A percentile compares a stretch with the other conserved stretches of the same genome.
Conservation (phyloP, 2,888 invertebrate genomes). For the Idaea straminata region DNA sequence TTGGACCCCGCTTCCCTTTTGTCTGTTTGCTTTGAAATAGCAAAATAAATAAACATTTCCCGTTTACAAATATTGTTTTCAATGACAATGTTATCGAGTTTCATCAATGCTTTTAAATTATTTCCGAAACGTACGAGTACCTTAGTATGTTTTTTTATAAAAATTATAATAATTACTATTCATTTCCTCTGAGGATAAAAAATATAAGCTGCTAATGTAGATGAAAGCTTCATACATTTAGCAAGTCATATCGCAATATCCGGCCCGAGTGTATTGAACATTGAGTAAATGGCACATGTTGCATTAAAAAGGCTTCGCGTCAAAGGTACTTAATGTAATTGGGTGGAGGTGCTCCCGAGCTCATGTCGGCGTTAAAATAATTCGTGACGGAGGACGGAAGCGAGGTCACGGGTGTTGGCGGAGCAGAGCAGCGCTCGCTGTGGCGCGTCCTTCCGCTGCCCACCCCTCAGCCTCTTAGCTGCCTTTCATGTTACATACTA, state of each 20-base stretch:
- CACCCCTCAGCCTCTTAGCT: conserved; percentile 47
- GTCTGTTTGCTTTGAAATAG: conserved; percentile 32
- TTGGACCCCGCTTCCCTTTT: conserved; percentile 35
- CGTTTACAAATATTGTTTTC: not conserved
- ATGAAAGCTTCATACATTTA: conserved; percentile 27
- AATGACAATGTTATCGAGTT: not conserved
- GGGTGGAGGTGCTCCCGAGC: conserved; percentile 40
- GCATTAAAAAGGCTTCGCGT: conserved; percentile 41
- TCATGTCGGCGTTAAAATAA: conserved; percentile 56
- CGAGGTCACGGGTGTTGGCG: conserved; percentile 49
- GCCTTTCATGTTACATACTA: conserved; percentile 43
- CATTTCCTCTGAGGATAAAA: conserved; percentile 19
- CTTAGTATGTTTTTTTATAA: not conserved
- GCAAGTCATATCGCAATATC: conserved; percentile 28
- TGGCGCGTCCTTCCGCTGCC: conserved; percentile 57
- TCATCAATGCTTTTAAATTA: not conserved
- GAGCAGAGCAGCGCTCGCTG: conserved; percentile 49
- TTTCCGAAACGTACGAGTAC: not conserved
- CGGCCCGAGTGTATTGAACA: conserved; percentile 32
- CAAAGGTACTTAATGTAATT: conserved; percentile 53
- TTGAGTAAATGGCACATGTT: conserved; percentile 30
- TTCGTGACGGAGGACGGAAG: conserved; percentile 51
- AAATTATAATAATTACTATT: conserved; percentile 16
- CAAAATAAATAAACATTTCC: conserved; percentile 17
- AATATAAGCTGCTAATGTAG: conserved; percentile 17